Percentiles rank a stretch among this genome's conserved stretches.
These are phyloP conservation scores for Syrphus vitripennis DNA, from an alignment of 2,888 invertebrate species.

Conservation along the genomic window DNA sequence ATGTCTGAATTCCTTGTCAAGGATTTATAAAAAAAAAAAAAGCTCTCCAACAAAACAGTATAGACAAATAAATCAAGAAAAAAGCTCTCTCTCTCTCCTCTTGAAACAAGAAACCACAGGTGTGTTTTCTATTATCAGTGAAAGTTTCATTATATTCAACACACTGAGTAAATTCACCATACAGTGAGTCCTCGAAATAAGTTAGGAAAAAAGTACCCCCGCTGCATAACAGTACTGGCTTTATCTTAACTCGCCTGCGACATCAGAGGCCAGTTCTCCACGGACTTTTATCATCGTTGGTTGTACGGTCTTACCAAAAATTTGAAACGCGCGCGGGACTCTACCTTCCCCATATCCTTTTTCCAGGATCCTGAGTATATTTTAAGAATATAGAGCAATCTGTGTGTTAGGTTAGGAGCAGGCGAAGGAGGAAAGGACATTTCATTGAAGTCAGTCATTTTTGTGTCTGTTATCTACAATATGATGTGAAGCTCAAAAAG, in stretches of 20 bases:
- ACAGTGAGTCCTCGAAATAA: slow-evolving; percentile 43
- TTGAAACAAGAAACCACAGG: slow-evolving; percentile 49
- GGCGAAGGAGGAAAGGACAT: not conserved
- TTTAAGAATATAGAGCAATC: slow-evolving; percentile 6
- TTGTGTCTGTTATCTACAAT: slow-evolving; percentile 26
- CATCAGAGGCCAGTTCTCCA: slow-evolving; percentile 51
- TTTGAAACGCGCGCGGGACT: slow-evolving; percentile 46
- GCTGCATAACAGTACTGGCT: not conserved
- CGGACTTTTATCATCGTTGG: slow-evolving; percentile 61
- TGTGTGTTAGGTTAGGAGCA: not conserved
- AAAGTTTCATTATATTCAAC: not conserved
- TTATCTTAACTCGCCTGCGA: not conserved
- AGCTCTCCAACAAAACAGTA: slow-evolving; percentile 21
- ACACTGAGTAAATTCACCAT: slow-evolving; percentile 40
- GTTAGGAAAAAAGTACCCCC: not conserved
- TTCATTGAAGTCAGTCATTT: slow-evolving; percentile 50
- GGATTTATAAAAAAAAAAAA: not conserved
- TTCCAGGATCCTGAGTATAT: slow-evolving; percentile 24
- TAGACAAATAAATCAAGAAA: slow-evolving; percentile 45
- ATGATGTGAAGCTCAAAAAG: slow-evolving; percentile 22
- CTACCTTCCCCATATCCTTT: too few species aligned
- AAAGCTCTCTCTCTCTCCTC: slow-evolving; percentile 4
- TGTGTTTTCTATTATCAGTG: slow-evolving; percentile 54
- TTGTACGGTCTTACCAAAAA: slow-evolving; percentile 22
- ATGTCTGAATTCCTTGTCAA: not conserved